Evolutionary conservation across 2,113 vertebrate genomes (phyloP), one percentile per base, ranked within the genome.

Genomic region (Atrichornis clamosus): DNA sequence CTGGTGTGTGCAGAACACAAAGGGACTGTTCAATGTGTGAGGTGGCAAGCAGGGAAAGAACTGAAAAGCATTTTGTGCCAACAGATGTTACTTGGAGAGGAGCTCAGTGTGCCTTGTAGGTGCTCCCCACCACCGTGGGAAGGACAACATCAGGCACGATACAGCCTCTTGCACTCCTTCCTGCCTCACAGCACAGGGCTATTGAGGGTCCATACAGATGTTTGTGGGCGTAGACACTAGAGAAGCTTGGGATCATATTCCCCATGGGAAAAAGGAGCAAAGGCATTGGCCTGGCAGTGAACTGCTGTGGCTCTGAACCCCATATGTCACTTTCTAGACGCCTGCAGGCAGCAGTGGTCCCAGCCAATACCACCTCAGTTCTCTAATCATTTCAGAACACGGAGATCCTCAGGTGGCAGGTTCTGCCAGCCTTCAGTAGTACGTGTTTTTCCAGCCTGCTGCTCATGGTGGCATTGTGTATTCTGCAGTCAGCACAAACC

Each of bases 191-290:
- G 46, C 19, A 62, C 37, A 15, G 26, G 7, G 19, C 23, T 84
- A 4, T 3, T 47, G 65, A 33, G 47, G 5, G 47, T 47, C 52
- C 16, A 1, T 37, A 7, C 0, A 1, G 44, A 26, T 1, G 1
- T 21, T 26, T 62, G 46, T 55, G 33, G 47, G 33, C 58, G 17
- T 0, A 5, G 18, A 24, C 8, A 0, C 10, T 30, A 9, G 20
- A 15, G 41, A 47, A 84, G 33, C 33, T 32, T 69, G 52, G 14
- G 56, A 49, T 21, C 0, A 0, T 0, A 2, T 44, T 75, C 26
- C 15, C 10, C 9, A 3, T 76, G n/a, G n/a, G n/a, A n/a, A n/a
- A n/a, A n/a, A 16, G 20, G n/a, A 46, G 20, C 39, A 11, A 73
- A 15, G 41, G 32, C 18, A 2, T 13, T 63, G 32, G 18, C 5